Evolutionary conservation across 2,888 invertebrate species (phyloP).

Genomic region (Seira ritae): DNA sequence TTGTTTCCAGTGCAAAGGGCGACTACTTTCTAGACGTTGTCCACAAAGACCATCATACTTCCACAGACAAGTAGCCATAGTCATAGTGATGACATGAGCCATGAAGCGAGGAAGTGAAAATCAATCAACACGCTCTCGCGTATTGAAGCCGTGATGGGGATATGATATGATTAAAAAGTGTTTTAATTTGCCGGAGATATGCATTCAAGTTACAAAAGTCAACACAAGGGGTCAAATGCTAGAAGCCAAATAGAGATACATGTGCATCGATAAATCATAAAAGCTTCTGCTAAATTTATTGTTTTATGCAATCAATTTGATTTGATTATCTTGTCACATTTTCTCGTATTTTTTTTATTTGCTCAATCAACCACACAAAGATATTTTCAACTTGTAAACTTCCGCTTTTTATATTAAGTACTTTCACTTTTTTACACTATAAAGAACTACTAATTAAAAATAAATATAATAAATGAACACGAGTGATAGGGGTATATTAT

Average conservation of each 20-base stretch:
- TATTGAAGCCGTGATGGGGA: too few relatives aligned
- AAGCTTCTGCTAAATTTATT: background rate
- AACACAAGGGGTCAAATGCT: background rate
- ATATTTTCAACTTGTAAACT: background rate
- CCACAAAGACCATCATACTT: constrained; percentile 50
- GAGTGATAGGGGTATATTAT: background rate
- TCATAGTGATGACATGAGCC: too few relatives aligned
- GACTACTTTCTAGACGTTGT: constrained; percentile 66
- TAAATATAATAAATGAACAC: background rate
- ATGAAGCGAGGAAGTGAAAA: too few relatives aligned
- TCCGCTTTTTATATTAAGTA: too few relatives aligned
- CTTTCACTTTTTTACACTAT: background rate
- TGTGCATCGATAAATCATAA: background rate
- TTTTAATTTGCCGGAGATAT: too few relatives aligned
- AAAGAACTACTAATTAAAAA: background rate
- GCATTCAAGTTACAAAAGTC: background rate
- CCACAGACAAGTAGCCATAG: background rate
- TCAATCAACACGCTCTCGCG: too few relatives aligned
- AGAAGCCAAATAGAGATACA: background rate
- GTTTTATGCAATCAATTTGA: background rate
- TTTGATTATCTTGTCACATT: background rate
- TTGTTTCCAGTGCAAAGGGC: constrained; percentile 62
- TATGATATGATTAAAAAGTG: too few relatives aligned
- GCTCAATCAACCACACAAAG: background rate
- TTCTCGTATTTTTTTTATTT: background rate